Conservation (phyloP, 2,888 invertebrate genomes). For the Rhamphomyia laevipes region DNA sequence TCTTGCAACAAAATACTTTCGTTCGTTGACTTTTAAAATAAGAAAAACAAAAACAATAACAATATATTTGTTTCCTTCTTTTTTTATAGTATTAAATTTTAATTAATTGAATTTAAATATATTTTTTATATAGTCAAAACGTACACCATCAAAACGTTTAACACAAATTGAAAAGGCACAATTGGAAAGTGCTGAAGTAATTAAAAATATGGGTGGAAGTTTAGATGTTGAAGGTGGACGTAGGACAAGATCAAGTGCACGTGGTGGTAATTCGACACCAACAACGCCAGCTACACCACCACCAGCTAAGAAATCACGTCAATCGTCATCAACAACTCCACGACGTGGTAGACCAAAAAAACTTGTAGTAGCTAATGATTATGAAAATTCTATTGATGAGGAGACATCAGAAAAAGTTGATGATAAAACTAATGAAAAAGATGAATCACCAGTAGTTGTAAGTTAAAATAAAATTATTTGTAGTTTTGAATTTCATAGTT, state of each 20-base stretch:
- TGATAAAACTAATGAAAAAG: background rate
- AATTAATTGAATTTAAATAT: background rate
- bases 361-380: slow-evolving; percentile 17
- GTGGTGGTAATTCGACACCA: slow-evolving; percentile 28
- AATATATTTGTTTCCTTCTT: background rate
- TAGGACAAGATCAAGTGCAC: slow-evolving; percentile 34
- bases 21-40: background rate
- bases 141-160: slow-evolving; percentile 7
- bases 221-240: slow-evolving; percentile 34
- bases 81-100: background rate
- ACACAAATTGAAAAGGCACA: slow-evolving; percentile 35
- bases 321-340: slow-evolving; percentile 22
- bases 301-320: slow-evolving; percentile 30
- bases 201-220: slow-evolving; percentile 34
- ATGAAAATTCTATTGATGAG: slow-evolving; percentile 5
- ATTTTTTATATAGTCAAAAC: background rate
- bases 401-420: background rate
- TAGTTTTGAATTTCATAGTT: too few species aligned
- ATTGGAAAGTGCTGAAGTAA: slow-evolving; percentile 35
- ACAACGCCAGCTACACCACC: slow-evolving; percentile 29
- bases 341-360: slow-evolving; percentile 31
- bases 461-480: too few species aligned
- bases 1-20: background rate
- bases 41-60: background rate
- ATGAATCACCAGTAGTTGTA: background rate